Evolutionary conservation across 2,888 invertebrate genomes (phyloP), one percentile per base, ranked within the genome.

Genomic region (Stenodema calcarata): DNA sequence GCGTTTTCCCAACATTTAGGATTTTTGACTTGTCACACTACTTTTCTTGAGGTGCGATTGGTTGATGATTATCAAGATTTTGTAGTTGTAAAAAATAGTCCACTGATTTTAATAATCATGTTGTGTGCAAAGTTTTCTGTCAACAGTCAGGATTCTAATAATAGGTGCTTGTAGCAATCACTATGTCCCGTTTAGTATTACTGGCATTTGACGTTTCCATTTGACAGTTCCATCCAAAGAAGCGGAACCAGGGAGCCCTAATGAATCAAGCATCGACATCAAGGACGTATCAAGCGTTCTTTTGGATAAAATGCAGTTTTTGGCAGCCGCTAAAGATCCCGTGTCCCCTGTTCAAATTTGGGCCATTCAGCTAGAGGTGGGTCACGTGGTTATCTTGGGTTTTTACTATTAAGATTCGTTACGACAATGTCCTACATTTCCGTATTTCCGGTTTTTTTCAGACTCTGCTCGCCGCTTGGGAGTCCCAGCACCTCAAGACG

Each of bases 391-490:
- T 35, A 35, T 35, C 7, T 35, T 35, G 2, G 7, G 35, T 35
- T 35, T 7, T 35, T 35, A 35, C 35, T 35, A 7, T 35, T 7
- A 35, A 2, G 7, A 35, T 7, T 35, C 18, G 9, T 27, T 3
- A 18, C 16, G 27, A 42, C 0, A 73, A 6, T 54, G 4, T 6
- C 16, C 18, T 11, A 54, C 54, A 4, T n/a, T n/a, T 3, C 2
- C 35, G 2, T 4, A 35, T 35, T 2, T 35, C 35, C n/a, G n/a
- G 7, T 27, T 81, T 12, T 78, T 44, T 91, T 27, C 89, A 95
- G 95, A 94, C 94, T n/a, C 91, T 95, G 87, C 91, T 93, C 87
- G 90, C 91, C 86, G 95, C 95, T 81, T 93, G 94, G 93, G 93
- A 93, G 89, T 92, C 92, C 44, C 93, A 93, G 81, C 93, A 93